Conservation (phyloP, 2,113 vertebrate species). For the Zapus hudsonius region DNA sequence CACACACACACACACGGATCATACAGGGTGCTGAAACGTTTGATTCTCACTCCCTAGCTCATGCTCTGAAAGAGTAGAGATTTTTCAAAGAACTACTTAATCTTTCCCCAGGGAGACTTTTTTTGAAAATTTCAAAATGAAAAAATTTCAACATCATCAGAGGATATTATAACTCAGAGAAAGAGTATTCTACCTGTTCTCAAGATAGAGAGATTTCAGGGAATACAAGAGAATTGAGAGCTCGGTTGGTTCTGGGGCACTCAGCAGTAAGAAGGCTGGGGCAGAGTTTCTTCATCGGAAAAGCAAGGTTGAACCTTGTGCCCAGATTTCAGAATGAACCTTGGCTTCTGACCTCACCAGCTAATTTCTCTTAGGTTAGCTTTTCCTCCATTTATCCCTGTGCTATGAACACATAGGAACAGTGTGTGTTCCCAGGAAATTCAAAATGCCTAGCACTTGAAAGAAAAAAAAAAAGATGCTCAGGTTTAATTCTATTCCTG, state of each 20-base stretch:
- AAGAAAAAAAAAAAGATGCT: not conserved
- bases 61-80: not conserved
- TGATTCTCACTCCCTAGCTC: not conserved
- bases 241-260: not conserved
- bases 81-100: slow-evolving; percentile 9
- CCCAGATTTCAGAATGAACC: slow-evolving; percentile 59
- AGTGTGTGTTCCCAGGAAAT: not conserved
- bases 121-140: not conserved
- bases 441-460: slow-evolving; percentile 1
- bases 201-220: not conserved
- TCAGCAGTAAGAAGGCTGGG: not conserved
- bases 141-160: not conserved
- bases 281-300: not conserved
- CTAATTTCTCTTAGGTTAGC: slow-evolving; percentile 41
- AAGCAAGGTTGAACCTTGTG: slow-evolving; percentile 63
- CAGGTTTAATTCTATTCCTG: not conserved
- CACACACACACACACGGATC: not conserved
- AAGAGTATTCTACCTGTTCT: slow-evolving; percentile 29
- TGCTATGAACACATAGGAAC: not conserved
- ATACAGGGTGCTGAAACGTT: not conserved
- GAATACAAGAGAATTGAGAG: not conserved
- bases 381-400: not conserved
- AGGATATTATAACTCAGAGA: slow-evolving; percentile 49
- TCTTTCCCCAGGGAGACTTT: slow-evolving; percentile 48
- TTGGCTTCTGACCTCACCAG: slow-evolving; percentile 20